Base-by-base conservation (phyloP, 2,113 vertebrate species). In the Bombycilla garrulus region DNA sequence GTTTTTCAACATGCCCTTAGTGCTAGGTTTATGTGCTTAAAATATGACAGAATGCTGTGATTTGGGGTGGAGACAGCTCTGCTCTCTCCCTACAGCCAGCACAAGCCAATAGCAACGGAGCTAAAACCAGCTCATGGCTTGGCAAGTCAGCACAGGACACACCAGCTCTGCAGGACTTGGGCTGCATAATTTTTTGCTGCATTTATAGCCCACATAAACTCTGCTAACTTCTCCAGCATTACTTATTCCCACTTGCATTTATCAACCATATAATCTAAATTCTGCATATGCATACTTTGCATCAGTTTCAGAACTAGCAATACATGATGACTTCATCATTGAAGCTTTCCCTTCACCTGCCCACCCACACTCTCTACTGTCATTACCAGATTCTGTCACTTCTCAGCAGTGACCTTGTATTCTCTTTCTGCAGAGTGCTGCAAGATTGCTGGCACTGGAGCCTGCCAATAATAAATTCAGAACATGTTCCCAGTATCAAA, bases 341-440 rank as follows among this genome's bases (percentile, higher is more conserved):
- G 66, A 90, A 92, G 66, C 65, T 86, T 71, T 92, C 36, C 42
- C 36, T 90, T 72, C 90, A 81, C 79, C 85, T 94, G 85, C 74
- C 71, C 74, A 90, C 90, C 73, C 70, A 88, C 78, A 72, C 66
- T 31, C 61, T 51, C 76, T 91, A 16, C 93, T 87, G 87, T 81
- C 74, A 92, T 80, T 95, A 76, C 58, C 35, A 86, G 58, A 58
- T 88, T 94, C 88, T 93, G 71, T 73, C 74, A 94, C 88, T 94
- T 90, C 82, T 87, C 50, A 94, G 81, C 71, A 77, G 42, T 88
- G 85, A 97, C 92, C 86, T 93, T 88, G 88, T 69, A 85, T 95
- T 95, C 70, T 90, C 33, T 69, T 86, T 88, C 79, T 92, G 93
- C 76, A 82, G 70, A 88, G 45, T 69, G 80, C 85, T 96, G 71